Evolutionary conservation across 2,113 vertebrate species (phyloP), one percentile per base, ranked within the genome.

Genomic region (Dasyprocta punctata): DNA sequence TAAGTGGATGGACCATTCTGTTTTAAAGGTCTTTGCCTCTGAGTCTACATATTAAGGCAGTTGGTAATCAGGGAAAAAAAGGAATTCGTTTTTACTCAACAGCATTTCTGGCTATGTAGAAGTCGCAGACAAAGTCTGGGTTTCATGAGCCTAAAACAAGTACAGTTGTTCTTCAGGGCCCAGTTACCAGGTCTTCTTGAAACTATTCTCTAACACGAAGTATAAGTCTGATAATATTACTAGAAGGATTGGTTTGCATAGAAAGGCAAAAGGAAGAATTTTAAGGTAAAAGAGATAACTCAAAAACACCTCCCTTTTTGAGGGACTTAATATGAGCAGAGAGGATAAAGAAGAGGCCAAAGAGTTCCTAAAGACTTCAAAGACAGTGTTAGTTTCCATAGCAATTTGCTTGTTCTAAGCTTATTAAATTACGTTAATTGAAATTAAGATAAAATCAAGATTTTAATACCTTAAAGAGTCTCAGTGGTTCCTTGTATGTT

Each of bases 301-400:
- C 28, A 26, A 95, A 12, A 20, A 0, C 24, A 19, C 8, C 1
- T 86, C 77, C 84, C 49, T 12, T 71, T 94, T 97, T 89, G 86
- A 69, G 87, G 83, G 38, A 56, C 86, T 77, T 11, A 77, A 33
- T 58, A 14, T 33, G n/a, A 97, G 85, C 11, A 22, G 60, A 49
- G 85, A 49, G 0, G 0, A 1, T 24, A 60, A 56, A 82, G 56
- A 41, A 60, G 30, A 94, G 92, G 61, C n/a, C 75, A 86, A n/a
- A n/a, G 73, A n/a, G 82, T 19, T 44, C 26, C 67, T 92, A 26
- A 78, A 61, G 20, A 3, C 87, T 30, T 33, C 58, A 93, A 90
- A 97, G 90, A 85, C 3, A 30, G 82, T 69, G 73, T 78, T 92
- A 86, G 82, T 28, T 97, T 97, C 63, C 19, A 12, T 83, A 36